phyloP scores from a whole-genome alignment of 2,113 vertebrate species.

The Ictidomys tridecemlineatus region DNA sequence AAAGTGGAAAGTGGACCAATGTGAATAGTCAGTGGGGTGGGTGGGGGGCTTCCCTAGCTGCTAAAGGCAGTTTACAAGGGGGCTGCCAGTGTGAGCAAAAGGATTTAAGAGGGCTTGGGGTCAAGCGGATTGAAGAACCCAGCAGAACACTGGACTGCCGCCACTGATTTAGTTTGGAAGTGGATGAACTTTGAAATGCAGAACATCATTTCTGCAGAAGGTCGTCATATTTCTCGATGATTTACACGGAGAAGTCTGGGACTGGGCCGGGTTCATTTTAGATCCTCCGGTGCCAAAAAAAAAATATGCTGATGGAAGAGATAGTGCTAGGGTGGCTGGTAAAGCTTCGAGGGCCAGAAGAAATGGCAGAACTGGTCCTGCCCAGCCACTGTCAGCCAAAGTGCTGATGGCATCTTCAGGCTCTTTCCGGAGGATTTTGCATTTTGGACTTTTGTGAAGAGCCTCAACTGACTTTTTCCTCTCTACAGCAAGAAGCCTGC shows the following conservation, averaged over 20 bases:
- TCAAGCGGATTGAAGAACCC: slow-evolving; percentile 67
- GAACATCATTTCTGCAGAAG: slow-evolving; percentile 76
- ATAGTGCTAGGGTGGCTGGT: slow-evolving; percentile 39
- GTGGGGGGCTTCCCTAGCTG: background rate
- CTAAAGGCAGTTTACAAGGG: background rate
- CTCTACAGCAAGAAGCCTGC: background rate
- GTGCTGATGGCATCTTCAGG: background rate
- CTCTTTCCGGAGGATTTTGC: background rate
- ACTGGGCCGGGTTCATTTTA: slow-evolving; percentile 70
- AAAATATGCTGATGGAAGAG: slow-evolving; percentile 81
- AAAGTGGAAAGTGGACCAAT: background rate
- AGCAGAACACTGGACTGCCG: slow-evolving; percentile 19
- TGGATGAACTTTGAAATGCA: slow-evolving; percentile 75
- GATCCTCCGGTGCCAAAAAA: slow-evolving; percentile 76
- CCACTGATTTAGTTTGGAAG: slow-evolving; percentile 36
- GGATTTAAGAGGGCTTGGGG: slow-evolving; percentile 68
- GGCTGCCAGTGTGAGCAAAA: background rate
- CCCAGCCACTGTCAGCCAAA: background rate
- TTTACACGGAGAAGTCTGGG: slow-evolving; percentile 77
- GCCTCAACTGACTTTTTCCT: background rate
- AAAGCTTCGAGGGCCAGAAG: background rate
- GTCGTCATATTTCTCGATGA: slow-evolving; percentile 82
- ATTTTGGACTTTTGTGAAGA: background rate
- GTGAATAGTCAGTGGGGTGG: background rate
- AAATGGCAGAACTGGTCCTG: background rate